Evolutionary conservation across 2,797 vertebrate genomes (phyloP).

Genomic region (Parauchenoglanis ngamensis): DNA sequence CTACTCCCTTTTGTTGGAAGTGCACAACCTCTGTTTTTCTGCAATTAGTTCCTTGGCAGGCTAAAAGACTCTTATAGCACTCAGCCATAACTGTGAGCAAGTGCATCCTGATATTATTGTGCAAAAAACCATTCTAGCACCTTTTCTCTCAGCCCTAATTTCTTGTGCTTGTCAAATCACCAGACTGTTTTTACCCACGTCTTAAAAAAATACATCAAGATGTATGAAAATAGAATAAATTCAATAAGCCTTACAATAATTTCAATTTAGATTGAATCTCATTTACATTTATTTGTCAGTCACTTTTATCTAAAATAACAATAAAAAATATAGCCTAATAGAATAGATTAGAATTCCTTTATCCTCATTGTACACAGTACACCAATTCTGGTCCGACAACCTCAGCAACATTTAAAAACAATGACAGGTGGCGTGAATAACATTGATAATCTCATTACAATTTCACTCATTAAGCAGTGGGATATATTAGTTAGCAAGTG

Average conservation of each 20-base stretch:
- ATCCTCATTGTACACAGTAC: not conserved
- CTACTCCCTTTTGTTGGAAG: constrained; percentile 24
- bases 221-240: not conserved
- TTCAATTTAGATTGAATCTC: not conserved
- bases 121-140: not conserved
- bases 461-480: no score
- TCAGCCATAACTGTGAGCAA: constrained; percentile 22
- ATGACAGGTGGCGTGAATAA: no score
- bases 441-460: no score
- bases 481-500: no score
- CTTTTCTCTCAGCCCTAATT: not conserved
- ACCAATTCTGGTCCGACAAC: not conserved
- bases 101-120: constrained; percentile 15
- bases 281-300: not conserved
- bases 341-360: not conserved
- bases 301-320: not conserved
- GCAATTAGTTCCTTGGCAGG: constrained; percentile 21
- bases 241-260: not conserved
- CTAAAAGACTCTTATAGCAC: constrained; percentile 30
- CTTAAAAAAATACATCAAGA: not conserved
- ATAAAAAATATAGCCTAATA: not conserved
- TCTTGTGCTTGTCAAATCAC: not conserved
- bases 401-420: not conserved
- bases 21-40: constrained; percentile 19
- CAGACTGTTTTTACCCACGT: not conserved